Conservation (phyloP, 2,797 vertebrate species). For the Sebastes diploproa region DNA sequence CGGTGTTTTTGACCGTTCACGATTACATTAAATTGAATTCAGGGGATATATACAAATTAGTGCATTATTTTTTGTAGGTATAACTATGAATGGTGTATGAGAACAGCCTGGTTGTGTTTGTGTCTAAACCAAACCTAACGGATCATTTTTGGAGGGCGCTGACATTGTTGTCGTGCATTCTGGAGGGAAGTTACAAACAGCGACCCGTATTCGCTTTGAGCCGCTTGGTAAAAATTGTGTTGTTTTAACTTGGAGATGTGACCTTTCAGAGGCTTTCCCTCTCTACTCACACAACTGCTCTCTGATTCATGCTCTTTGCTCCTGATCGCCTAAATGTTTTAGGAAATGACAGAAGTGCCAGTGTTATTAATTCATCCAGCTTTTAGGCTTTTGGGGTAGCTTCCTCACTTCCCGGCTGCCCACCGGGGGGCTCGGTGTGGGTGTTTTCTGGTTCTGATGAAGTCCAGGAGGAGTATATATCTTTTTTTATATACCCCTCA, state of each 20-base stretch:
- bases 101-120: too few species aligned
- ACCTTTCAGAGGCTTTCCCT: background rate
- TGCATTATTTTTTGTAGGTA: too few species aligned
- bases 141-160: too few species aligned
- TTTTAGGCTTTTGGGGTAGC: slow-evolving; percentile 18
- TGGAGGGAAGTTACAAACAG: background rate
- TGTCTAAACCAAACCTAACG: too few species aligned
- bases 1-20: too few species aligned
- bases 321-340: slow-evolving; percentile 56
- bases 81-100: too few species aligned
- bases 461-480: slow-evolving; percentile 21
- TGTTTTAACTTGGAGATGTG: background rate
- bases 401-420: background rate
- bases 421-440: background rate
- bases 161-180: background rate
- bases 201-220: accelerated
- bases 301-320: slow-evolving; percentile 18
- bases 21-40: too few species aligned
- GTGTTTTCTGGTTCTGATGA: slow-evolving; percentile 20
- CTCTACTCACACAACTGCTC: background rate
- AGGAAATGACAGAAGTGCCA: slow-evolving; percentile 37
- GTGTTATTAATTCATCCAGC: slow-evolving; percentile 57
- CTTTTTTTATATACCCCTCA: slow-evolving; percentile 17
- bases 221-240: background rate
- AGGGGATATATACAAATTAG: too few species aligned